Conservation (phyloP, 2,797 vertebrate species). For the Anguilla megastoma region DNA sequence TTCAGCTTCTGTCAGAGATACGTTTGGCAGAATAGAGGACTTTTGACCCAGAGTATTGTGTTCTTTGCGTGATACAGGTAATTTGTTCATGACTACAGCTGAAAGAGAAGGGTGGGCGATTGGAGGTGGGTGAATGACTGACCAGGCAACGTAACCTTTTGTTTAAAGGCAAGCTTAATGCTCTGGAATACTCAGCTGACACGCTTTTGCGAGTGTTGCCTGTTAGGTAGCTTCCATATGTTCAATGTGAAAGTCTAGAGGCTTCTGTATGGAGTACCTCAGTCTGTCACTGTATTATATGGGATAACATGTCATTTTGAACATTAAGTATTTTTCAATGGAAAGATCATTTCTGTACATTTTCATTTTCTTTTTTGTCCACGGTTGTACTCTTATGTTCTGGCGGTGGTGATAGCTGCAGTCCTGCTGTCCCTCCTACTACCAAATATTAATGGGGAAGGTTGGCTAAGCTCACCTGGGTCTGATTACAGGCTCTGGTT, state of each 20-base stretch:
- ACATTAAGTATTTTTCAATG: background rate
- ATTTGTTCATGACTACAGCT: background rate
- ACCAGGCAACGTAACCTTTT: background rate
- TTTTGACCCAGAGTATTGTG: background rate
- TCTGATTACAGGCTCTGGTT: background rate
- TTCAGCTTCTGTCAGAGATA: background rate
- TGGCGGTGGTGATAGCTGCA: background rate
- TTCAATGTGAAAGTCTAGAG: background rate
- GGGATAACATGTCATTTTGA: background rate
- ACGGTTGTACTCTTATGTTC: background rate
- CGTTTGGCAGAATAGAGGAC: background rate
- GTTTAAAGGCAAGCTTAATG: background rate
- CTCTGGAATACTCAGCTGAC: background rate
- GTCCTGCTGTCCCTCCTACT: background rate
- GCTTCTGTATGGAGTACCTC: background rate
- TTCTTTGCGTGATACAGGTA: background rate
- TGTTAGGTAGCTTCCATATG: background rate
- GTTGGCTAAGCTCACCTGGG: background rate
- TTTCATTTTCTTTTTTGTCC: background rate
- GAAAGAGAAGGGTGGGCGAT: background rate
- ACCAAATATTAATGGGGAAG: background rate
- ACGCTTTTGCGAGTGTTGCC: background rate
- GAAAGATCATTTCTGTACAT: background rate
- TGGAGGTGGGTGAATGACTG: slow-evolving; percentile 5
- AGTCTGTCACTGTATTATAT: background rate